These are phyloP conservation scores for Megathymus violae DNA, from an alignment of 1,140 invertebrate species.

Conservation along the genomic window DNA sequence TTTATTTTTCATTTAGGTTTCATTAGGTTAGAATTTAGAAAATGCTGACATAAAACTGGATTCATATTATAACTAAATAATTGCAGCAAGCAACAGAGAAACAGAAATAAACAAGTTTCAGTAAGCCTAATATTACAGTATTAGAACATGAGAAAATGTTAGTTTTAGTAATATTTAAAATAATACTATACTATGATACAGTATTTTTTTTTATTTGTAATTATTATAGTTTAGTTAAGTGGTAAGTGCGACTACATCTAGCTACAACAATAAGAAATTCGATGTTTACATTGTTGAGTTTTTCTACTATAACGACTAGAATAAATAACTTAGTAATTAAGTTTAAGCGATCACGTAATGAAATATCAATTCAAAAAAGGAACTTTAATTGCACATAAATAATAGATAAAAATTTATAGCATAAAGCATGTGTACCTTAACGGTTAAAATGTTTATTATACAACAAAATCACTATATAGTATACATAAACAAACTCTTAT, in stretches of 20 bases:
- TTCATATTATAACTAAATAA: too few relatives aligned
- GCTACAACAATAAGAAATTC: slow-evolving; percentile 19
- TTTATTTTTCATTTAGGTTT: too few relatives aligned
- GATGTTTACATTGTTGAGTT: slow-evolving; percentile 31
- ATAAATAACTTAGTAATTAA: slow-evolving; percentile 5
- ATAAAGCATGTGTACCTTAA: background rate
- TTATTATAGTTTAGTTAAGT: too few relatives aligned
- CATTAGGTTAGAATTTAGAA: too few relatives aligned
- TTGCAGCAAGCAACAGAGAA: too few relatives aligned
- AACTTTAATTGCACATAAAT: slow-evolving; percentile 19
- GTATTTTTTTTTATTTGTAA: too few relatives aligned
- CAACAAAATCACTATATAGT: background rate
- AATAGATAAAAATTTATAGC: background rate
- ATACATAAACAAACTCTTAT: background rate
- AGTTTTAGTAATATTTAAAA: too few relatives aligned
- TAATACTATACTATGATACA: too few relatives aligned
- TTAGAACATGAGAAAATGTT: too few relatives aligned
- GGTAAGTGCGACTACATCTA: background rate
- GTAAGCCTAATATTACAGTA: too few relatives aligned
- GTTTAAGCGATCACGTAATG: background rate
- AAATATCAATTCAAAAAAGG: slow-evolving; percentile 25
- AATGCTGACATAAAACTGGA: too few relatives aligned
- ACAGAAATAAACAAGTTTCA: too few relatives aligned
- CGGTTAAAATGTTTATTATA: background rate
- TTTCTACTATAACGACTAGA: slow-evolving; percentile 30